Conservation (phyloP, 1,140 invertebrate species). For the Mamestra configurata region DNA sequence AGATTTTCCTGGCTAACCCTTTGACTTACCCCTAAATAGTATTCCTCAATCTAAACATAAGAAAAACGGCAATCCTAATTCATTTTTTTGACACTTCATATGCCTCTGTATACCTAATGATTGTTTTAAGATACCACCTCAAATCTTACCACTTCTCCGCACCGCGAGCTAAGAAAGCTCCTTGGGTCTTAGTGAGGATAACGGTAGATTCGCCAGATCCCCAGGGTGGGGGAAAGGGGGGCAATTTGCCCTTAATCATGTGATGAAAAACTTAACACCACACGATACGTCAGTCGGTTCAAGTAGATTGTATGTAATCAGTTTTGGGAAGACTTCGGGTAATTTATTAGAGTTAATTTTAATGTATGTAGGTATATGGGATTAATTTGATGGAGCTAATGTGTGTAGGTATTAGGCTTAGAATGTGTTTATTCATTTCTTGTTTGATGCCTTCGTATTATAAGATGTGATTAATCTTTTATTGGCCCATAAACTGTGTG, state of each 20-base stretch:
- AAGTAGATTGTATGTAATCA: slow-evolving; percentile 37
- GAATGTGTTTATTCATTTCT: neutral
- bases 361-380: slow-evolving; percentile 39
- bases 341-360: slow-evolving; percentile 54
- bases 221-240: slow-evolving; percentile 45
- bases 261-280: slow-evolving; percentile 79
- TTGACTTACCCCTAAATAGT: too few relatives aligned
- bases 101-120: too few relatives aligned
- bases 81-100: too few relatives aligned
- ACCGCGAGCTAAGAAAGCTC: slow-evolving; percentile 62
- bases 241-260: slow-evolving; percentile 79
- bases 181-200: slow-evolving; percentile 69
- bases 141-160: slow-evolving; percentile 27
- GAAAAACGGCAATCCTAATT: too few relatives aligned
- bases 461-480: neutral
- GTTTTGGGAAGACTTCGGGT: slow-evolving; percentile 48
- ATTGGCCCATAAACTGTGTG: too few relatives aligned
- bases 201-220: slow-evolving; percentile 75
- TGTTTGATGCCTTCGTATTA: neutral
- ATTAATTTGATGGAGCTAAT: slow-evolving; percentile 14
- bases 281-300: slow-evolving; percentile 23
- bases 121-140: slow-evolving; percentile 28
- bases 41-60: too few relatives aligned
- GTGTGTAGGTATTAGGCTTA: neutral
- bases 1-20: too few relatives aligned